A percentile compares a stretch with the other conserved stretches of the same genome.
phyloP scores from a whole-genome alignment of 2,113 vertebrate species.

The Chaetura pelagica region DNA sequence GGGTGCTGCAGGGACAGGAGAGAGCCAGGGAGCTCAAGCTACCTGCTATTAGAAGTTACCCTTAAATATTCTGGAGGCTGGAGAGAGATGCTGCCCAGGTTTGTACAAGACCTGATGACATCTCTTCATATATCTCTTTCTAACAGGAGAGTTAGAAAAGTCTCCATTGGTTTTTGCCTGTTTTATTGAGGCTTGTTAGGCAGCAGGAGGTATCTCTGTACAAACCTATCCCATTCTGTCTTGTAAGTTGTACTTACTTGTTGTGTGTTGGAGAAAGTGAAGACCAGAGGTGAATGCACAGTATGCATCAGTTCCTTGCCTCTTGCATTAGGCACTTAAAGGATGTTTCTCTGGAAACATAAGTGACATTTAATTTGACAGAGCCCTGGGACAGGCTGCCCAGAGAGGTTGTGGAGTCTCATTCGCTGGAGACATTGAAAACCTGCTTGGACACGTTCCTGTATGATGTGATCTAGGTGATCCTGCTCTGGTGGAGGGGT shows the following conservation, averaged over 20 bases:
- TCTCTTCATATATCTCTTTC: too few relatives aligned
- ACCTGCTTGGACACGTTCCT: too few relatives aligned
- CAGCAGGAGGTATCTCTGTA: background rate
- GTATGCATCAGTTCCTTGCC: fast-evolving
- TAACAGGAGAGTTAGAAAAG: background rate
- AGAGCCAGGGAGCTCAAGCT: background rate
- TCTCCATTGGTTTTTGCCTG: background rate
- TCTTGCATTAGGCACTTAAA: background rate
- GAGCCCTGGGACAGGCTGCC: too few relatives aligned
- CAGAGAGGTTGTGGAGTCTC: too few relatives aligned
- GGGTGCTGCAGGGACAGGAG: background rate
- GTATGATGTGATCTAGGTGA: too few relatives aligned
- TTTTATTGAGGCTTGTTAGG: background rate
- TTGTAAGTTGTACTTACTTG: too few relatives aligned
- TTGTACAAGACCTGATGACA: background rate
- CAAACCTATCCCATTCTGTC: background rate
- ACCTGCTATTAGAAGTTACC: background rate
- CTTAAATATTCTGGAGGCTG: background rate
- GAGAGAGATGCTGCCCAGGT: background rate
- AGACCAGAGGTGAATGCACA: background rate
- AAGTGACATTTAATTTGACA: background rate
- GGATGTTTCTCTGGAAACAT: background rate
- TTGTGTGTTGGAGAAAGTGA: background rate
- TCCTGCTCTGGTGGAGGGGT: too few relatives aligned
- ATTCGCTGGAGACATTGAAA: too few relatives aligned